These are phyloP conservation scores for Fulmarus glacialis DNA, from an alignment of 2,113 vertebrate genomes.

Conservation along the genomic window DNA sequence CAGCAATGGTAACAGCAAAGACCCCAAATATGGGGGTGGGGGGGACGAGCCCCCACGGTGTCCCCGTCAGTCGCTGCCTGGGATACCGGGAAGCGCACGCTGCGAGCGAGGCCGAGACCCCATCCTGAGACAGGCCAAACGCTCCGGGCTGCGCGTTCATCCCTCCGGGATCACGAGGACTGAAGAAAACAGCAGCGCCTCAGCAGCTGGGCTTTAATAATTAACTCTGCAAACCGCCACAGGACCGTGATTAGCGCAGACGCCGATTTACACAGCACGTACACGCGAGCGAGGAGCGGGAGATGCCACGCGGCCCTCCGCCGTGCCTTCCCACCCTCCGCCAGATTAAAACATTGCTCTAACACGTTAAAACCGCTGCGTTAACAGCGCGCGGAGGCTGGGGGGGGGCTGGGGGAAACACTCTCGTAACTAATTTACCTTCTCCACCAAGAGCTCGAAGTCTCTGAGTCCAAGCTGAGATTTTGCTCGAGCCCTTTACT, in stretches of 20 bases:
- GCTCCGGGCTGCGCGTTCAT: accelerated
- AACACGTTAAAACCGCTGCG: background rate
- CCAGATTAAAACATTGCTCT: background rate
- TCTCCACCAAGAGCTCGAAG: background rate
- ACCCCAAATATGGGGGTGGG: background rate
- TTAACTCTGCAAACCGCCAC: background rate
- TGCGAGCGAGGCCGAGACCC: background rate
- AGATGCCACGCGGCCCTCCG: background rate
- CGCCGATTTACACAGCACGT: constrained; percentile 38
- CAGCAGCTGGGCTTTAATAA: background rate
- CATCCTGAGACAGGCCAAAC: background rate
- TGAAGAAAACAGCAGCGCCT: too few relatives aligned
- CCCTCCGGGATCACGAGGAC: too few relatives aligned
- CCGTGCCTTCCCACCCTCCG: background rate
- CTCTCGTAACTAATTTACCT: background rate
- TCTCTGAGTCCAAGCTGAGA: background rate
- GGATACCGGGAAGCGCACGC: accelerated
- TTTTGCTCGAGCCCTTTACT: background rate
- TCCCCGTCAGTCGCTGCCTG: background rate
- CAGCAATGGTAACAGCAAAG: background rate
- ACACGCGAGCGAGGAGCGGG: background rate
- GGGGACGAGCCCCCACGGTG: background rate
- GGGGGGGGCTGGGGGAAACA: accelerated
- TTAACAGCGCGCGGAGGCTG: accelerated
- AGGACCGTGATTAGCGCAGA: accelerated